Evolutionary conservation across 1,140 invertebrate species (phyloP).

Genomic region (Lepidostoma basale): DNA sequence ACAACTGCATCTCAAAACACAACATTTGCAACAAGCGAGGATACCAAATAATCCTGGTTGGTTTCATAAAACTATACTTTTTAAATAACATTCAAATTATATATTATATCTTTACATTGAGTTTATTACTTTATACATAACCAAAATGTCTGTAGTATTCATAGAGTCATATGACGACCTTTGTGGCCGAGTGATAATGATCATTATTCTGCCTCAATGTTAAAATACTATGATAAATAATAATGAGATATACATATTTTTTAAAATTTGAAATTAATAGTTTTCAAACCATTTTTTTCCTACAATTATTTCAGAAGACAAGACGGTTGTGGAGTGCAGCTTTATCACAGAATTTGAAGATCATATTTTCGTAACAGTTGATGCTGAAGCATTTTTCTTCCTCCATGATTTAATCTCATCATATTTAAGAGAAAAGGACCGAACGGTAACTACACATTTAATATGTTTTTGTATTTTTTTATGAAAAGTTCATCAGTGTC

Average conservation of each 20-base stretch:
- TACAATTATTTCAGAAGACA: conserved; percentile 67
- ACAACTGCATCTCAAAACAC: conserved; percentile 91
- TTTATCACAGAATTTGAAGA: conserved; percentile 98
- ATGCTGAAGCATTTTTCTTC: conserved; percentile 97
- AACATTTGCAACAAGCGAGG: conserved; percentile 79
- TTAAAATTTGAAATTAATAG: neutral
- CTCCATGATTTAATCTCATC: conserved; percentile 95
- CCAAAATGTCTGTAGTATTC: too few relatives aligned
- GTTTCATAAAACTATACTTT: neutral
- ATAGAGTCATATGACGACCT: too few relatives aligned
- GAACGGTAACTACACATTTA: conserved; percentile 81
- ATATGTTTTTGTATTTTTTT: neutral
- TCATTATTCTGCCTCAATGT: too few relatives aligned
- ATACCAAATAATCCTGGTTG: conserved; percentile 75
- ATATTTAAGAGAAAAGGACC: conserved; percentile 91
- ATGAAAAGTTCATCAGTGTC: too few relatives aligned
- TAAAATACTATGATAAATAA: too few relatives aligned
- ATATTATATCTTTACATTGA: neutral
- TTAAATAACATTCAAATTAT: neutral
- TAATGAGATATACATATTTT: too few relatives aligned
- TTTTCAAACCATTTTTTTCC: neutral
- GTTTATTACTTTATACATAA: too few relatives aligned
- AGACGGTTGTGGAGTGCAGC: conserved; percentile 91
- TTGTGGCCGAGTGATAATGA: too few relatives aligned
- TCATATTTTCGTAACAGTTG: conserved; percentile 97